Evolutionary conservation across 2,888 invertebrate species (phyloP).

Genomic region (Scelioninae gen. 2): DNA sequence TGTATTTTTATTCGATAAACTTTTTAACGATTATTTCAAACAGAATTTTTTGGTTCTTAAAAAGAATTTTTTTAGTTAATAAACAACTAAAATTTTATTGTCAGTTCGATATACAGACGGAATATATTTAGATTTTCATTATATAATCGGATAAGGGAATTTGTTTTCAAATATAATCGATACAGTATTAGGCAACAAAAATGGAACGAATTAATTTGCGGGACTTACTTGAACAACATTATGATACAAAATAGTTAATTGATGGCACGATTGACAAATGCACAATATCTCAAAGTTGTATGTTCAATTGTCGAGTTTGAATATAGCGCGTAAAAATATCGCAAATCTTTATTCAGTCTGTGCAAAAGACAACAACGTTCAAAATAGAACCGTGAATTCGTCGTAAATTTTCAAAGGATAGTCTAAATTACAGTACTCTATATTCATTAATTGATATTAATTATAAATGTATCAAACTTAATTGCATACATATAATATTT

Average conservation of each 20-base stretch:
- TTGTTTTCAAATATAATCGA: too few species aligned
- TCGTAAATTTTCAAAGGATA: slow-evolving; percentile 38
- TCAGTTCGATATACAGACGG: too few species aligned
- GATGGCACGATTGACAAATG: slow-evolving; percentile 56
- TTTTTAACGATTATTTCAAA: too few species aligned
- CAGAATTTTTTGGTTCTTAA: too few species aligned
- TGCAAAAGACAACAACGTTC: slow-evolving; percentile 55
- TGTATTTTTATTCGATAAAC: too few species aligned
- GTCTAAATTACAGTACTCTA: slow-evolving; percentile 23
- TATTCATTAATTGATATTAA: slow-evolving; percentile 39
- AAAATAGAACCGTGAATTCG: slow-evolving; percentile 52
- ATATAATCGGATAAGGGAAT: too few species aligned
- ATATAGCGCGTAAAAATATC: slow-evolving; percentile 55
- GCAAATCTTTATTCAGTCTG: slow-evolving; percentile 55
- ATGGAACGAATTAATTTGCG: slow-evolving; percentile 33
- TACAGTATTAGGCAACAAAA: slow-evolving; percentile 22
- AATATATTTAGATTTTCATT: too few species aligned
- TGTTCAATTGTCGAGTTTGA: slow-evolving; percentile 46
- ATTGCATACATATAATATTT: slow-evolving; percentile 36
- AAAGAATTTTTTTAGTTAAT: too few species aligned
- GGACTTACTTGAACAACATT: slow-evolving; percentile 42
- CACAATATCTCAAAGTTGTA: slow-evolving; percentile 48
- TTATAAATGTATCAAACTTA: slow-evolving; percentile 55
- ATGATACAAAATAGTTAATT: slow-evolving; percentile 56
- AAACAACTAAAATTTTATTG: too few species aligned